Conservation (phyloP, 2,113 vertebrate species). For the Todiramphus chloris region DNA sequence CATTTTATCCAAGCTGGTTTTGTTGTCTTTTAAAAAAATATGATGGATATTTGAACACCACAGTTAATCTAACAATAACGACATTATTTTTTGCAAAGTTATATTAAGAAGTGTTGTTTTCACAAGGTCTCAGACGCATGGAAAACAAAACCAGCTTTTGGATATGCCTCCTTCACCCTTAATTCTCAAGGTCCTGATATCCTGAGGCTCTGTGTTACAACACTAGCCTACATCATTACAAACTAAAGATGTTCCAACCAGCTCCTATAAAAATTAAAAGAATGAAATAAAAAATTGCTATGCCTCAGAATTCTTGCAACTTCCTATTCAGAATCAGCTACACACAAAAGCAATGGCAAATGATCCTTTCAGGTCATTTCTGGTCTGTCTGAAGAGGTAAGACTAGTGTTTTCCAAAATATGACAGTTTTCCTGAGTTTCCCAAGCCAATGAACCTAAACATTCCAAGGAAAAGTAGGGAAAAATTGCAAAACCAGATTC, state of each 20-base stretch:
- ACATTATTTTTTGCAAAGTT: not conserved
- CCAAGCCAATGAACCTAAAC: not conserved
- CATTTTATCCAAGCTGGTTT: not conserved
- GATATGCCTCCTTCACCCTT: not conserved
- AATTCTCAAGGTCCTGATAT: not conserved
- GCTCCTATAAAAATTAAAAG: not conserved
- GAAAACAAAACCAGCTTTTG: slow-evolving; percentile 3
- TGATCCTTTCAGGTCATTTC: not conserved
- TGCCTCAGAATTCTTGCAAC: not conserved
- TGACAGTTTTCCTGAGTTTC: not conserved
- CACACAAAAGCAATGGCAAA: not conserved
- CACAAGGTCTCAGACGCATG: not conserved
- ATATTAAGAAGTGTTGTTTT: not conserved
- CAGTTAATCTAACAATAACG: not conserved
- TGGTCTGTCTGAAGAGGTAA: not conserved
- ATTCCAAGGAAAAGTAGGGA: not conserved
- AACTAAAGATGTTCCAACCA: not conserved
- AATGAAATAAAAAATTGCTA: not conserved
- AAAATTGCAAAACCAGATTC: not conserved
- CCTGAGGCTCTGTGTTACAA: not conserved
- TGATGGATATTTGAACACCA: not conserved
- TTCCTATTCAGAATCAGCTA: not conserved
- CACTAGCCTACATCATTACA: not conserved
- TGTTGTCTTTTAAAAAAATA: not conserved
- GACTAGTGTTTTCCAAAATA: not conserved